These are phyloP conservation scores for Bellardia bayeri DNA, from an alignment of 2,888 invertebrate species.

Conservation along the genomic window DNA sequence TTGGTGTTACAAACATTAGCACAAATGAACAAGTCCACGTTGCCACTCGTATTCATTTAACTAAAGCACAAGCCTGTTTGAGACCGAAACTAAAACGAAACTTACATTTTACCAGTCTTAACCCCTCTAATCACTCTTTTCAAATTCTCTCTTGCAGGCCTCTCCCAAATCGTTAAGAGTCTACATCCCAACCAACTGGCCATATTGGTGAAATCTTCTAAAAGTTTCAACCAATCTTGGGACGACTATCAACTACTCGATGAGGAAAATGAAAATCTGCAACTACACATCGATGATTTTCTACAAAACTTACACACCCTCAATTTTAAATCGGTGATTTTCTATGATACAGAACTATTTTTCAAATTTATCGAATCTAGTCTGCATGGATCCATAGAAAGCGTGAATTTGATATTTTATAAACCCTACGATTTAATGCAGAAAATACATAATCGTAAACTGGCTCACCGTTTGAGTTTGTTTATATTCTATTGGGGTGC, in stretches of 20 bases:
- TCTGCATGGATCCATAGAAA: slow-evolving; percentile 81
- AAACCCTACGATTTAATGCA: slow-evolving; percentile 79
- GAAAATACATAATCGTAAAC: slow-evolving; percentile 78
- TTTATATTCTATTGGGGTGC: slow-evolving; percentile 90
- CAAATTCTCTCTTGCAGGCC: slow-evolving; percentile 75
- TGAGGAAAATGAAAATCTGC: slow-evolving; percentile 71
- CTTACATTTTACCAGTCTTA: too few species aligned
- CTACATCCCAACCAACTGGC: slow-evolving; percentile 79
- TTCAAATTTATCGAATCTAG: slow-evolving; percentile 80
- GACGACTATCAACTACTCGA: slow-evolving; percentile 27
- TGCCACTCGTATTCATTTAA: too few species aligned
- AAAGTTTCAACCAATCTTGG: background rate
- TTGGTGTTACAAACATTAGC: too few species aligned
- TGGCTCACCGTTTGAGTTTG: slow-evolving; percentile 83
- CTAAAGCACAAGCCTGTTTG: too few species aligned
- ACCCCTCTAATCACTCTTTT: background rate
- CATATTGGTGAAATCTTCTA: slow-evolving; percentile 76
- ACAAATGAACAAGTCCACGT: too few species aligned
- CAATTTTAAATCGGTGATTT: slow-evolving; percentile 81
- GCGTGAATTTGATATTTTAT: slow-evolving; percentile 82
- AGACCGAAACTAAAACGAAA: too few species aligned
- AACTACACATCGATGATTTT: slow-evolving; percentile 80
- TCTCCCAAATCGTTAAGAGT: slow-evolving; percentile 82
- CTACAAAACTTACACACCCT: slow-evolving; percentile 80
- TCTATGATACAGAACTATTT: slow-evolving; percentile 80